These are phyloP conservation scores for Amblyopsis rosae DNA, from an alignment of 2,113 vertebrate genomes.

Conservation along the genomic window DNA sequence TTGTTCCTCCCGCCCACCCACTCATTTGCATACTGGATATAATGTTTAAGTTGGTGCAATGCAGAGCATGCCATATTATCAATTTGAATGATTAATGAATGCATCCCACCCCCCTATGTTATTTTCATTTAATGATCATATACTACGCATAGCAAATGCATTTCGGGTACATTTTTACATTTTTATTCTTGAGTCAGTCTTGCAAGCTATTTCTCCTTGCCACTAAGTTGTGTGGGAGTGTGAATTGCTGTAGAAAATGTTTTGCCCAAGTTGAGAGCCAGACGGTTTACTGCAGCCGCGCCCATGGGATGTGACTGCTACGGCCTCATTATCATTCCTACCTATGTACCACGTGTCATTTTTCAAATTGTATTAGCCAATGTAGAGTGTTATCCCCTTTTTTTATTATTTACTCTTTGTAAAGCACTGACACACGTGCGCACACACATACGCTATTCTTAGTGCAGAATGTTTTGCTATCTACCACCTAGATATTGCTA, in stretches of 20 bases:
- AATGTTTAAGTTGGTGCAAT: constrained; percentile 60
- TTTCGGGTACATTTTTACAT: neutral
- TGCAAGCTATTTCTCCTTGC: neutral
- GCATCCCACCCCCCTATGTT: neutral
- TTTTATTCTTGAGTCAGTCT: neutral
- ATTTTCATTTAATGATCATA: neutral
- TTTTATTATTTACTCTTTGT: too few species aligned
- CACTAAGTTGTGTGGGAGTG: constrained; percentile 9
- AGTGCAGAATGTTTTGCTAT: constrained; percentile 4
- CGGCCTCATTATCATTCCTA: constrained; percentile 33
- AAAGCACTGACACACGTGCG: neutral
- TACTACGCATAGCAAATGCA: neutral
- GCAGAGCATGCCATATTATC: constrained; percentile 27
- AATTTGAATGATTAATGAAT: neutral
- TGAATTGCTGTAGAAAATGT: constrained; percentile 13
- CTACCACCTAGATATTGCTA: too few species aligned
- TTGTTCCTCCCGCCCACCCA: constrained; percentile 38
- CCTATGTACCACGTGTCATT: constrained; percentile 6
- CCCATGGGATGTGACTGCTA: constrained; percentile 3
- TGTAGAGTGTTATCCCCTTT: too few species aligned
- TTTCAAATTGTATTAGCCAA: neutral
- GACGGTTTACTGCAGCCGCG: neutral
- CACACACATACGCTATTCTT: constrained; percentile 3
- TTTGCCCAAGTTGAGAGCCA: constrained; percentile 5
- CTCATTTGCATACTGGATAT: constrained; percentile 60